Percentiles rank a stretch among this genome's conserved stretches.
Evolutionary conservation across 2,113 vertebrate genomes (phyloP).

Genomic region (Neotoma lepida): DNA sequence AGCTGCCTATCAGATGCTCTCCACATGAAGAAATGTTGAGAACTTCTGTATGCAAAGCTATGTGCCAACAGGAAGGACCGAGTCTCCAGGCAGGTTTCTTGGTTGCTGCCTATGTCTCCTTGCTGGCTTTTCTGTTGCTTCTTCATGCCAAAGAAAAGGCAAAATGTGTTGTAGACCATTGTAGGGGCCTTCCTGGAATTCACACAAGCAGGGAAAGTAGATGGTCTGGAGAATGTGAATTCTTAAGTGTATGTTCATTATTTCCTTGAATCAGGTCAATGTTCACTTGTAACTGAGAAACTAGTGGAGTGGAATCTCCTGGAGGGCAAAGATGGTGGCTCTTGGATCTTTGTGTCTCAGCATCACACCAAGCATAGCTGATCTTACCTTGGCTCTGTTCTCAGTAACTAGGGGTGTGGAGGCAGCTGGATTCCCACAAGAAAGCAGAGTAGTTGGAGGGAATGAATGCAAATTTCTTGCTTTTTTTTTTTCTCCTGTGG

Average conservation of each 20-base stretch:
- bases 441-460: neutral
- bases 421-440: neutral
- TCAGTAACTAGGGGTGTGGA: neutral
- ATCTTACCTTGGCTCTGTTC: neutral
- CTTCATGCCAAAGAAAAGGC: constrained; percentile 53
- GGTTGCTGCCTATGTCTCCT: neutral
- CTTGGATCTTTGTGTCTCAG: neutral
- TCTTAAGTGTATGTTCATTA: neutral
- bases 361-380: neutral
- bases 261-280: neutral
- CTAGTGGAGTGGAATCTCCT: constrained; percentile 3
- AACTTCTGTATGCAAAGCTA: neutral
- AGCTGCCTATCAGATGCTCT: neutral
- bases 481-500: constrained; percentile 53
- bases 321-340: neutral
- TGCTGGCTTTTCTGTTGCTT: constrained; percentile 55
- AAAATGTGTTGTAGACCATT: constrained; percentile 38
- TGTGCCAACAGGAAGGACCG: neutral
- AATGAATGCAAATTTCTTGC: neutral
- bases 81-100: constrained; percentile 45
- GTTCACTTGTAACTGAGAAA: constrained; percentile 19
- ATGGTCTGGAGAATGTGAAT: constrained; percentile 48
- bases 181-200: neutral
- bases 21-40: neutral
- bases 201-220: constrained; percentile 28